Evolutionary conservation across 2,113 vertebrate genomes (phyloP).

Genomic region (Terrapene triunguis): DNA sequence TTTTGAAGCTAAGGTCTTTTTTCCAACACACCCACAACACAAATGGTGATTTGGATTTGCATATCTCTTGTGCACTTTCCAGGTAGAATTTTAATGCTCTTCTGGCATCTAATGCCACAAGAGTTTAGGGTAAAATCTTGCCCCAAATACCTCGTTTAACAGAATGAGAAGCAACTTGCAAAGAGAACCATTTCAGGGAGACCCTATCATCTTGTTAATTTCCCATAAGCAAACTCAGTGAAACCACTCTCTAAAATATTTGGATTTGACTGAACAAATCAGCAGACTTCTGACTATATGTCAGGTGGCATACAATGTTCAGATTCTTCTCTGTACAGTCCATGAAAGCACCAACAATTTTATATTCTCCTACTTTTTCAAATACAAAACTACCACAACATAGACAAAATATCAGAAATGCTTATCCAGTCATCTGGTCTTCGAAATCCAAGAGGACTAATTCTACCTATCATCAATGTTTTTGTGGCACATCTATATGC

Average conservation of each 20-base stretch:
- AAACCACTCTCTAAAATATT: neutral
- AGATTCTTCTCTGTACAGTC: neutral
- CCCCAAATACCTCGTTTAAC: neutral
- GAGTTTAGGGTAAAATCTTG: neutral
- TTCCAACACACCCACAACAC: neutral
- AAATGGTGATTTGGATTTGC: neutral
- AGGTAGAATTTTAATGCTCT: neutral
- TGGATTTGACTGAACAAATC: neutral
- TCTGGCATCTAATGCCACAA: neutral
- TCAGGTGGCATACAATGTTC: neutral
- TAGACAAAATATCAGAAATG: neutral
- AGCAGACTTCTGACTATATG: neutral
- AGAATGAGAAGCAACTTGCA: neutral
- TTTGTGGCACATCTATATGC: too few relatives aligned
- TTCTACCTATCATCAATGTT: neutral
- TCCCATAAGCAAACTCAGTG: neutral
- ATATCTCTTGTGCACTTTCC: neutral
- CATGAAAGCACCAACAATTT: neutral
- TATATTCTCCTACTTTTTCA: constrained; percentile 17
- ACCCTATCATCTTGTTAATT: neutral
- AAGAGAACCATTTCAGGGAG: neutral
- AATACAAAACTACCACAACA: neutral
- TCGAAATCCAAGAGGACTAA: neutral
- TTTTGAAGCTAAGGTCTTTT: neutral
- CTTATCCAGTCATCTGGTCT: neutral